Base-by-base conservation (phyloP, 2,113 vertebrate genomes). In the Hemiscyllium ocellatum region DNA sequence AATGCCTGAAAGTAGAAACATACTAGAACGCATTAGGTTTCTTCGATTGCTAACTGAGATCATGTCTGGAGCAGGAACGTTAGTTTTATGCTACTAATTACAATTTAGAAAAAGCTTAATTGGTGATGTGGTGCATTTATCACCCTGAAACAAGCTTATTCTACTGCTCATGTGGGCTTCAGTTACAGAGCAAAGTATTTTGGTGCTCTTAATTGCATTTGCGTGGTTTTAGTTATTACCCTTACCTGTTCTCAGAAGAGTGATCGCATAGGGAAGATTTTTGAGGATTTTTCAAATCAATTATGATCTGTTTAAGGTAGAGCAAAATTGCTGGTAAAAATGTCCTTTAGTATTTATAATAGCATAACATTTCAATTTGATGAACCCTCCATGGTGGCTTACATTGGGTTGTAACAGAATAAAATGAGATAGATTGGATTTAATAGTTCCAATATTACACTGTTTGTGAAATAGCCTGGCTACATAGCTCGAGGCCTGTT, bases 401-500 rank as follows among this genome's bases (percentile, higher is more conserved):
- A 68, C 61, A 66, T 65, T 93, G 61, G 89, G 61, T 93, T 93
- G 89, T 93, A 93, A 93, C 89, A 93, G 61, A 42, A 93, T 93
- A 93, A 93, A 93, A 68, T 93, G 61, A 93, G 89, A 93, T 93
- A 93, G 89, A 93, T 93, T 93, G 89, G 56, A 93, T 93, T 65
- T 93, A 93, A 93, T 93, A 93, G 89, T 93, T 93, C 61, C 89
- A 93, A 93, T 93, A 37, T 93, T 93, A 97, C 97, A 98, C 98
- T 98, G 98, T 97, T 72, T 95, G 97, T 96, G 96, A 78, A 94
- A 96, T 96, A 96, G 93, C 96, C 96, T 96, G 96, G 96, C 97
- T 97, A 96, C 97, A 91, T 96, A 97, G 97, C 87, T 95, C 96
- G 97, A 97, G 97, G 97, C 97, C 97, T 97, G 97, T 97, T 96